A percentile compares a stretch with the other conserved stretches of the same genome.
phyloP scores from a whole-genome alignment of 23 tunicate species.

The Pegea sp. region DNA sequence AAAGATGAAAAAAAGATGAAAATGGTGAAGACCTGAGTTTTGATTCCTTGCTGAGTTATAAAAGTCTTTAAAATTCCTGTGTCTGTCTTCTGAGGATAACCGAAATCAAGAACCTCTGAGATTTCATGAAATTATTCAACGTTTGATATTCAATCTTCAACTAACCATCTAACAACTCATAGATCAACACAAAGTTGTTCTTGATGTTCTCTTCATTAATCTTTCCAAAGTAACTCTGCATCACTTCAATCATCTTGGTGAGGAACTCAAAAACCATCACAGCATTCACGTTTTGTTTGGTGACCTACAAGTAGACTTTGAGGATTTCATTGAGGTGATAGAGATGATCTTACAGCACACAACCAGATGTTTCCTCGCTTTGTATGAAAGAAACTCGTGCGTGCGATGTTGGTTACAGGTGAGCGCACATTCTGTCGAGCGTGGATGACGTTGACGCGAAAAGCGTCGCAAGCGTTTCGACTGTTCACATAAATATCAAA shows the following conservation, averaged over 20 bases:
- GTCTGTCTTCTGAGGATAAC: slow-evolving; percentile 90
- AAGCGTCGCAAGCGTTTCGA: slow-evolving; percentile 91
- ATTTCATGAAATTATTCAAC: not conserved
- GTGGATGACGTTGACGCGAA: slow-evolving; percentile 90
- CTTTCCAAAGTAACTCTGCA: slow-evolving; percentile 96
- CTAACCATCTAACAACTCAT: slow-evolving; percentile 88
- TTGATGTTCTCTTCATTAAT: slow-evolving; percentile 96
- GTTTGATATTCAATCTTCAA: not conserved
- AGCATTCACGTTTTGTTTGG: slow-evolving; percentile 93
- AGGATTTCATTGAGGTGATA: not conserved
- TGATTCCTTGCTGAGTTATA: slow-evolving; percentile 95
- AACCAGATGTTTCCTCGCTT: slow-evolving; percentile 94
- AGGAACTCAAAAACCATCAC: slow-evolving; percentile 77
- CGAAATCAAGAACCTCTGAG: slow-evolving; percentile 88
- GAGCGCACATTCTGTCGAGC: slow-evolving; percentile 93
- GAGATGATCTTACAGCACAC: slow-evolving; percentile 59
- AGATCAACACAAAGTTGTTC: slow-evolving; percentile 91
- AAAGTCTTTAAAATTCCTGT: slow-evolving; percentile 85
- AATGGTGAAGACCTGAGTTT: slow-evolving; percentile 47
- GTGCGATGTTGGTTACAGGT: slow-evolving; percentile 87
- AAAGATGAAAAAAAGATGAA: not conserved
- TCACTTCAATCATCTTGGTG: slow-evolving; percentile 72
- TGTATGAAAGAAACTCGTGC: slow-evolving; percentile 90
- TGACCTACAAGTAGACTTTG: slow-evolving; percentile 14
- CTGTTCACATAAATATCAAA: slow-evolving; percentile 13